Conservation (phyloP, 2,797 vertebrate genomes). For the Danio albolineatus region DNA sequence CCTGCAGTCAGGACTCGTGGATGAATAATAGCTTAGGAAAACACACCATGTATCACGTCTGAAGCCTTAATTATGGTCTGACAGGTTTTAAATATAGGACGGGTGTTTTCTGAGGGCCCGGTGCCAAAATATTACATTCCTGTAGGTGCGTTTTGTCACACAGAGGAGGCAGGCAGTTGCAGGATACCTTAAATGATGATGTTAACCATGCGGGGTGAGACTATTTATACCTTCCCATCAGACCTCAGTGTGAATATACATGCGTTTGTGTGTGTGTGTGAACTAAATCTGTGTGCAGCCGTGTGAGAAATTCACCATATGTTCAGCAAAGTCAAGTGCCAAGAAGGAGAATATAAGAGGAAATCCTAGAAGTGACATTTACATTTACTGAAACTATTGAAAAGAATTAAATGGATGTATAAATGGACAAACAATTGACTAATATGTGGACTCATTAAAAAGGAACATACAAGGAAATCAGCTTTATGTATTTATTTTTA, state of each 20-base stretch:
- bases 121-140: neutral
- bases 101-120: neutral
- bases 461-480: neutral
- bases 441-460: neutral
- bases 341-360: neutral
- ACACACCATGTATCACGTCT: neutral
- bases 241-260: neutral
- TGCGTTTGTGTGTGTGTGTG: neutral
- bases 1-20: neutral
- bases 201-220: neutral
- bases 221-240: conserved; percentile 30
- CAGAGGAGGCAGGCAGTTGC: neutral
- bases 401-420: too few relatives aligned
- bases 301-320: conserved; percentile 14
- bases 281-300: neutral
- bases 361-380: too few relatives aligned
- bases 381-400: too few relatives aligned
- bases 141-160: conserved; percentile 22
- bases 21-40: conserved; percentile 9
- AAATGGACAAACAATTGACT: too few relatives aligned
- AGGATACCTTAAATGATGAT: neutral
- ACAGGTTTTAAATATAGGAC: conserved; percentile 6
- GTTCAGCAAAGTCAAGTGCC: neutral
- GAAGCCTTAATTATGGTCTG: neutral
- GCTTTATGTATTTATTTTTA: neutral